Base-by-base conservation (phyloP, 2,113 vertebrate species). In the Patagioenas fasciata region DNA sequence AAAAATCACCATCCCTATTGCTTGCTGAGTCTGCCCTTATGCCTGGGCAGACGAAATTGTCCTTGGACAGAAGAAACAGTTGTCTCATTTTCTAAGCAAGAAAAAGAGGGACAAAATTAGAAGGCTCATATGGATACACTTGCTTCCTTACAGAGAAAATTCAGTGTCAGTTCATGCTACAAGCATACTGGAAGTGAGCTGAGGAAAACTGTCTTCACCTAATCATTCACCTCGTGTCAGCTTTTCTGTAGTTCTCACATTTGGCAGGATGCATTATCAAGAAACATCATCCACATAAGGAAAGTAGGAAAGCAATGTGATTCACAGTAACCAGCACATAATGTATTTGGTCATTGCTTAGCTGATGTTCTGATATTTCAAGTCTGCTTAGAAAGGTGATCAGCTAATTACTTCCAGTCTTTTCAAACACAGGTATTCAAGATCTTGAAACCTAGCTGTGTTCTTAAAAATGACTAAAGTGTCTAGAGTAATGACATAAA, bases 61-160 rank as follows among this genome's bases (percentile, higher is more conserved):
- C 58, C 51, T 80, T 58, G 28, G 5, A n/a, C 36, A 91, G 60
- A 77, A 79, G 31, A 83, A 91, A 87, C 9, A 66, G 42, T 70
- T 75, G 64, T 69, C 24, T 77, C 50, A n/a, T 62, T 79, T 91
- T 62, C 53, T 77, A 75, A 94, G 53, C 11, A 86, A 75, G 40
- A n/a, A 75, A 88, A 94, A 80, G 82, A 77, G 50, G 31, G n/a
- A 80, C n/a, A 80, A 92, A 91, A 92, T 86, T 81, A 84, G 65
- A 92, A 82, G n/a, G 13, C 40, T 92, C 16, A 20, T 25, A n/a
- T 79, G 66, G 58, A 69, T 82, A 79, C 92, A 85, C 54, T 71
- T 85, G 20, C 53, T 92, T 91, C 53, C 36, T 92, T 88, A 79
- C 28, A 36, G 54, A 91, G 73, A 71, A 93, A 94, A 93, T 87